Conservation (phyloP, 2,113 vertebrate species). For the Maccullochella peelii region DNA sequence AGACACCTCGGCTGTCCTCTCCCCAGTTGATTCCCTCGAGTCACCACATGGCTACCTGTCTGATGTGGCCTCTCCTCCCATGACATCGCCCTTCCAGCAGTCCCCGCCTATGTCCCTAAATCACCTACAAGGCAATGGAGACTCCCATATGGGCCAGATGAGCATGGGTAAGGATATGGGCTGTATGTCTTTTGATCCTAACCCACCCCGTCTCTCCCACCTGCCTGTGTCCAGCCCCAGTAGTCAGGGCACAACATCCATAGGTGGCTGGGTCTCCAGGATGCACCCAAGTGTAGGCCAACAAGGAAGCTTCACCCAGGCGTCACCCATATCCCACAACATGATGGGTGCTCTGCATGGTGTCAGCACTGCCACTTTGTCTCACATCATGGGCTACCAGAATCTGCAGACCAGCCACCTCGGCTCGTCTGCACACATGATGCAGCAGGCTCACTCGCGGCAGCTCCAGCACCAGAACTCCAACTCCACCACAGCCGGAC, state of each 20-base stretch:
- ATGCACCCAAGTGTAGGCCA: slow-evolving; percentile 89
- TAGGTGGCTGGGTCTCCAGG: slow-evolving; percentile 87
- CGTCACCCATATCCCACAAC: slow-evolving; percentile 81
- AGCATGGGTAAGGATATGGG: slow-evolving; percentile 89
- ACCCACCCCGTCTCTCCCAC: slow-evolving; percentile 92
- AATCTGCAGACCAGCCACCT: slow-evolving; percentile 87
- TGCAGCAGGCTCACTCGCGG: slow-evolving; percentile 80
- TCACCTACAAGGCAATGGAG: slow-evolving; percentile 91
- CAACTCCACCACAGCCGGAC: slow-evolving; percentile 74
- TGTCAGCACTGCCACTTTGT: slow-evolving; percentile 85
- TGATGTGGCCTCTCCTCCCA: slow-evolving; percentile 92
- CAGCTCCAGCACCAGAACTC: slow-evolving; percentile 88
- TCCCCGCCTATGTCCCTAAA: slow-evolving; percentile 91
- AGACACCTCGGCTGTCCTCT: slow-evolving; percentile 90
- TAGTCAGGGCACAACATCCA: slow-evolving; percentile 79
- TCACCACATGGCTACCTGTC: slow-evolving; percentile 95
- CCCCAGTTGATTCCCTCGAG: slow-evolving; percentile 94
- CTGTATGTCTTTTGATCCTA: slow-evolving; percentile 89
- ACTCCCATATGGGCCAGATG: slow-evolving; percentile 91
- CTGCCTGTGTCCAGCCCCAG: slow-evolving; percentile 87
- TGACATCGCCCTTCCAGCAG: slow-evolving; percentile 94
- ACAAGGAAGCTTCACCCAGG: slow-evolving; percentile 81
- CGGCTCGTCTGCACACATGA: slow-evolving; percentile 86
- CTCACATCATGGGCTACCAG: slow-evolving; percentile 96
- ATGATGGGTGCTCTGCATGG: slow-evolving; percentile 88